Conservation (phyloP, 2,113 vertebrate genomes). For the Aplodontia rufa region DNA sequence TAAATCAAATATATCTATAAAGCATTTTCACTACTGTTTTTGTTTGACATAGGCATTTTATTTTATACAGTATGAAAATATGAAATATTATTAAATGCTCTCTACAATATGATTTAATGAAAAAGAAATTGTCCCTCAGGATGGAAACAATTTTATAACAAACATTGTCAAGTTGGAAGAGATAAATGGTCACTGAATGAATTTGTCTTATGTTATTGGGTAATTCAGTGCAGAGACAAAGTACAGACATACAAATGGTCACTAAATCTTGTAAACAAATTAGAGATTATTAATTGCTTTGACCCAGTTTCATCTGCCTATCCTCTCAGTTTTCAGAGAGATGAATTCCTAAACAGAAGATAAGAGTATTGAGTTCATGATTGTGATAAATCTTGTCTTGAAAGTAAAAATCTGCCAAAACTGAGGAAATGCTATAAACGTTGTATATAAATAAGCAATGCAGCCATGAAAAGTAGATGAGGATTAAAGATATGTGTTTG, state of each 20-base stretch:
- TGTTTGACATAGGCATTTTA: constrained; percentile 41
- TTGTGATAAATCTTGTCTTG: constrained; percentile 70
- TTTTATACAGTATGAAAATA: constrained; percentile 20
- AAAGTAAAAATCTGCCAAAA: constrained; percentile 71
- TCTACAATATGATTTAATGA: neutral
- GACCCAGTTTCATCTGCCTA: neutral
- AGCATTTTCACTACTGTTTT: neutral
- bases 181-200: constrained; percentile 65
- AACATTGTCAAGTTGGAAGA: constrained; percentile 61
- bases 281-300: constrained; percentile 59
- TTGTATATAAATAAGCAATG: constrained; percentile 46
- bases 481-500: neutral
- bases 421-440: constrained; percentile 50
- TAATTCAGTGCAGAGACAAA: constrained; percentile 64
- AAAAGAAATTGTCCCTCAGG: constrained; percentile 25
- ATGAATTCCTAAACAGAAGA: constrained; percentile 53
- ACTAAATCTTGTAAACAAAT: constrained; percentile 68
- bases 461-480: neutral
- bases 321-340: constrained; percentile 47
- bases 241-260: constrained; percentile 63
- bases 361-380: neutral
- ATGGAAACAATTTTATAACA: constrained; percentile 56
- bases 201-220: constrained; percentile 68
- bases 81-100: constrained; percentile 35
- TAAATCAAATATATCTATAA: neutral